phyloP scores from a whole-genome alignment of 2,888 invertebrate genomes.

The Trichogramma dendrolimi region DNA sequence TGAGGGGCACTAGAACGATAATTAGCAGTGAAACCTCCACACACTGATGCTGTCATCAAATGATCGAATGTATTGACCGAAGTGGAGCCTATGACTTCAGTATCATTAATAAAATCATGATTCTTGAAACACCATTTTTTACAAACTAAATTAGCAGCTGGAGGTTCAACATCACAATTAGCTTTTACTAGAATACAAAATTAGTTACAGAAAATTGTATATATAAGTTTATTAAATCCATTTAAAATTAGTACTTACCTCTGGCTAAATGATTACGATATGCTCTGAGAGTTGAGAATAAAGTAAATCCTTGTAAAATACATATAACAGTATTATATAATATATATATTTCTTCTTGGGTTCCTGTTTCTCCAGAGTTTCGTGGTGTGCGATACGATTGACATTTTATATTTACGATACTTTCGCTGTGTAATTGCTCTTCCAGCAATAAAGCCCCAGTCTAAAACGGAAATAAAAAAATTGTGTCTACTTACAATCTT shows the following conservation, averaged over 20 bases:
- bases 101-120: conserved; percentile 71
- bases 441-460: conserved; percentile 75
- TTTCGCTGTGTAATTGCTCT: conserved; percentile 80
- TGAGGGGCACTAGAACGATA: conserved; percentile 73
- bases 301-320: conserved; percentile 69
- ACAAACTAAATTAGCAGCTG: conserved; percentile 65
- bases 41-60: conserved; percentile 73
- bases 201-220: background rate
- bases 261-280: conserved; percentile 75
- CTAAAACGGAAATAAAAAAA: conserved; percentile 43
- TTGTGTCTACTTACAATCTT: background rate
- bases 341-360: conserved; percentile 70
- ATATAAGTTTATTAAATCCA: background rate
- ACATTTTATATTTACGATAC: conserved; percentile 75
- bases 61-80: conserved; percentile 81
- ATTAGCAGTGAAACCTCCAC: conserved; percentile 68
- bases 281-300: conserved; percentile 75
- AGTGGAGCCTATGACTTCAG: conserved; percentile 69
- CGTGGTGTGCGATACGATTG: conserved; percentile 61
- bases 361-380: conserved; percentile 47
- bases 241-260: conserved; percentile 55
- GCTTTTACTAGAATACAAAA: conserved; percentile 48
- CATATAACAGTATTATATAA: conserved; percentile 70
- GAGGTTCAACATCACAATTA: conserved; percentile 60
- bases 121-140: conserved; percentile 85